These are phyloP conservation scores for Petrocephalus sullivani DNA, from an alignment of 2,797 vertebrate genomes.

Conservation along the genomic window DNA sequence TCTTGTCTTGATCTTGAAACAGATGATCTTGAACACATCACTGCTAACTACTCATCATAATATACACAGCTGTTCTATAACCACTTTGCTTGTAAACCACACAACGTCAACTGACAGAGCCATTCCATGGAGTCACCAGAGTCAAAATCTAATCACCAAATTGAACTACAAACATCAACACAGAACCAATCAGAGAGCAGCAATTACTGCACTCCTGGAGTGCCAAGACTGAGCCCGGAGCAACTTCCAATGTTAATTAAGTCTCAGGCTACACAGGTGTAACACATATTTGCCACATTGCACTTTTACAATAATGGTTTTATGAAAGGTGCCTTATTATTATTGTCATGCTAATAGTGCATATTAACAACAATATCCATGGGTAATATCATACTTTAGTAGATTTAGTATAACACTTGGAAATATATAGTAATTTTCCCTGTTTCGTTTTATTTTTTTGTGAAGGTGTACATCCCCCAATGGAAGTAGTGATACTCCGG, in stretches of 20 bases:
- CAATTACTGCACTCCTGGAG: not conserved
- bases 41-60: not conserved
- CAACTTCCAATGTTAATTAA: not conserved
- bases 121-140: not conserved
- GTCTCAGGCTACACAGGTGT: not conserved
- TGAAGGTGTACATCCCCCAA: not conserved
- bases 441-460: not conserved
- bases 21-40: too few species aligned
- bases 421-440: not conserved
- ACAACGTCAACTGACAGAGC: not conserved
- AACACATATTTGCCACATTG: not conserved
- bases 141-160: not conserved
- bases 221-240: not conserved
- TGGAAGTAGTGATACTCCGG: not conserved
- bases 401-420: not conserved
- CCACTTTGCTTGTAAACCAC: not conserved
- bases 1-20: too few species aligned
- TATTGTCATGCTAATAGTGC: not conserved
- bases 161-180: not conserved
- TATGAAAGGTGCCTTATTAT: not conserved
- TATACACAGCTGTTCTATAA: not conserved
- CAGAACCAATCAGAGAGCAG: not conserved
- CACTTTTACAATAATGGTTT: not conserved
- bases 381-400: not conserved
- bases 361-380: slow-evolving; percentile 1